Percentiles rank a stretch among this genome's conserved stretches.
These are phyloP conservation scores for Chroicocephalus ridibundus DNA, from an alignment of 2,113 vertebrate genomes.

Conservation along the genomic window DNA sequence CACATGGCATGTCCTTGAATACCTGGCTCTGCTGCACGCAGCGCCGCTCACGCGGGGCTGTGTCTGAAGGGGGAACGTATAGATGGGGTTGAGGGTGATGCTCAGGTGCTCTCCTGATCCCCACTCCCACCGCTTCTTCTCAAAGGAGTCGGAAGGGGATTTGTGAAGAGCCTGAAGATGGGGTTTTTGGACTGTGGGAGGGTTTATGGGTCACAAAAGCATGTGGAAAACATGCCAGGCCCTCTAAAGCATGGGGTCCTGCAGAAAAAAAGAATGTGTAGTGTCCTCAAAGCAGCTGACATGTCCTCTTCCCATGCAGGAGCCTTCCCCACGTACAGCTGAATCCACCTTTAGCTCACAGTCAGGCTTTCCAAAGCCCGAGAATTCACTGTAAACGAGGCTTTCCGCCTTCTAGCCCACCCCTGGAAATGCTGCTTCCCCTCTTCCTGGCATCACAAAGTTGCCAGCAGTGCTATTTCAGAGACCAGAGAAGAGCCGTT, in stretches of 20 bases:
- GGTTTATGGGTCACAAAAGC: not conserved
- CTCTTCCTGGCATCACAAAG: not conserved
- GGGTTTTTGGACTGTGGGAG: not conserved
- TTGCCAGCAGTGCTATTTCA: not conserved
- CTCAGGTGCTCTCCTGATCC: not conserved
- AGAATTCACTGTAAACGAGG: not conserved
- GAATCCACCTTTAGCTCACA: not conserved
- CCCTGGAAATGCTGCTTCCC: not conserved
- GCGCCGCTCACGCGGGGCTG: accelerated
- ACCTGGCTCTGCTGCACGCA: not conserved
- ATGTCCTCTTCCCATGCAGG: accelerated
- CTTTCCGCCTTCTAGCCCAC: not conserved
- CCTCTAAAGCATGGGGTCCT: not conserved
- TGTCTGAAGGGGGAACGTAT: not conserved
- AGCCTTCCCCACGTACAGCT: not conserved
- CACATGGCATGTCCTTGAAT: not conserved
- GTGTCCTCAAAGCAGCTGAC: not conserved
- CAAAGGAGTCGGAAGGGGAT: not conserved
- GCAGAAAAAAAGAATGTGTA: not conserved
- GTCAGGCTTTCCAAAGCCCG: not conserved
- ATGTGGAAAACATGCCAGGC: not conserved
- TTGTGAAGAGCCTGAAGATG: not conserved
- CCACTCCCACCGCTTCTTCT: not conserved
- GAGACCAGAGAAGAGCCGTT: not conserved
- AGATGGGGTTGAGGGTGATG: not conserved